Percentiles rank a stretch among this genome's conserved stretches.
Conservation (phyloP, 2,797 vertebrate genomes). For the Ibycter americanus region DNA sequence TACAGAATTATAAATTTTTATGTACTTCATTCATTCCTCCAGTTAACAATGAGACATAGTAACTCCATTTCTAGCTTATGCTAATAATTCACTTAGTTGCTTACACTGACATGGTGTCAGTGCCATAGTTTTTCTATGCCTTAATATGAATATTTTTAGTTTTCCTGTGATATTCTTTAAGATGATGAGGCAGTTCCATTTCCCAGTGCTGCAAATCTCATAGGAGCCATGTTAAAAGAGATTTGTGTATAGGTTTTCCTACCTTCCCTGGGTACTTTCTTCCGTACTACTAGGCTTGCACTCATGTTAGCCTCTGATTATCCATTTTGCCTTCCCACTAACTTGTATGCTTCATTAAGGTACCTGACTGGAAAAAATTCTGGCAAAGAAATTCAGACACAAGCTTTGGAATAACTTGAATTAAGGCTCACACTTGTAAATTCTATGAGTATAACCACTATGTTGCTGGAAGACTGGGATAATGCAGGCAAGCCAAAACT, state of each 20-base stretch:
- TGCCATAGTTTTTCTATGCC: neutral
- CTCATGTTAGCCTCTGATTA: neutral
- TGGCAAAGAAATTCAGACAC: neutral
- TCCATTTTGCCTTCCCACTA: neutral
- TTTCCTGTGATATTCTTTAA: neutral
- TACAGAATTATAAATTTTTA: neutral
- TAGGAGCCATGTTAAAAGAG: neutral
- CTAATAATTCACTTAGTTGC: neutral
- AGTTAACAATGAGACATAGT: neutral
- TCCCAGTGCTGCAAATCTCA: neutral
- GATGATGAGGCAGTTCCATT: neutral
- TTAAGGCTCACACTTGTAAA: neutral
- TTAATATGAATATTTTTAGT: neutral
- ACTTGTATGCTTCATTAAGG: neutral
- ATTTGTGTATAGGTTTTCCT: neutral
- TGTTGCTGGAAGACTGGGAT: neutral
- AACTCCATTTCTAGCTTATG: neutral
- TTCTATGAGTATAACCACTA: neutral
- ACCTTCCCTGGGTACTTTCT: neutral
- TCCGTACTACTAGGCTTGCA: neutral
- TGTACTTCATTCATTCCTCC: neutral
- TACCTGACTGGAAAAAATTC: neutral
- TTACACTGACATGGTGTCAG: neutral
- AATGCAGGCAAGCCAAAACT: neutral
- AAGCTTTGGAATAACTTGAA: neutral